Percentiles rank a stretch among this genome's conserved stretches.
phyloP scores from a whole-genome alignment of 2,888 invertebrate genomes.

The Limnephilus lunatus region DNA sequence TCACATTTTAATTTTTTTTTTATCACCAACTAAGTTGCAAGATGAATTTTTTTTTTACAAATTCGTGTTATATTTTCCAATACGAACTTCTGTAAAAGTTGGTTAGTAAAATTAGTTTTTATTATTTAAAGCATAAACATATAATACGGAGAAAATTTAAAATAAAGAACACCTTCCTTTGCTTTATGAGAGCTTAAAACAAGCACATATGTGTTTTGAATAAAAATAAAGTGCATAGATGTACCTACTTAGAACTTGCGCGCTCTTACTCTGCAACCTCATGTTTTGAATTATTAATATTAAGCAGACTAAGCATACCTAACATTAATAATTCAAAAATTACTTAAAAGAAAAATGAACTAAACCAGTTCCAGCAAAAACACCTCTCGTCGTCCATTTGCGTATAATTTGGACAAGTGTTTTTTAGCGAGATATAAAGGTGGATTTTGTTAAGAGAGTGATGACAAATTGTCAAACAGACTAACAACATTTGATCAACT shows the following conservation, averaged over 20 bases:
- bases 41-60: no score
- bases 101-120: no score
- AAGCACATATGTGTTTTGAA: neutral
- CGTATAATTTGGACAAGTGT: neutral
- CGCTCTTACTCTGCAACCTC: neutral
- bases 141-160: no score
- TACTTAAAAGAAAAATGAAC: neutral
- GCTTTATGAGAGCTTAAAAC: neutral
- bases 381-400: neutral
- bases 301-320: no score
- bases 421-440: conserved; percentile 3
- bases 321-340: neutral
- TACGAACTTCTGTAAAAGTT: no score
- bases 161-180: neutral
- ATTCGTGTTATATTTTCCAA: no score
- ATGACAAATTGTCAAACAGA: conserved; percentile 34
- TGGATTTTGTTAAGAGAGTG: neutral
- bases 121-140: no score
- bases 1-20: no score
- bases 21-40: no score
- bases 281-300: no score
- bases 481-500: conserved; percentile 12
- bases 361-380: neutral
- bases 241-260: neutral
- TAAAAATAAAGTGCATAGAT: neutral